Evolutionary conservation across 2,797 vertebrate genomes (phyloP).

Genomic region (Enteromius treurensis): DNA sequence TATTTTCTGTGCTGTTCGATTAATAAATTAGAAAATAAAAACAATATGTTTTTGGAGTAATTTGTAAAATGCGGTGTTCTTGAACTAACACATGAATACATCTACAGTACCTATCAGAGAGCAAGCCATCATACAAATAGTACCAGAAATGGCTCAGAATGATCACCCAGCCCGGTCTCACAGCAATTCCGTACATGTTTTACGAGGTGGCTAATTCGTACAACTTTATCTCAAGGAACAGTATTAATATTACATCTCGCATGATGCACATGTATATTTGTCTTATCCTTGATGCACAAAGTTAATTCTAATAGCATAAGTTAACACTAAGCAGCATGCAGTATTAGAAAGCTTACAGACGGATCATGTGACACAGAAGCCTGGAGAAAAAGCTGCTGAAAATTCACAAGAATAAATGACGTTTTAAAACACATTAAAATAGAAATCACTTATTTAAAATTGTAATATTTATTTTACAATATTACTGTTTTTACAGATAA

Average conservation of each 20-base stretch:
- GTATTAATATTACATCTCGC: background rate
- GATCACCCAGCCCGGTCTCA: too few relatives aligned
- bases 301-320: background rate
- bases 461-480: background rate
- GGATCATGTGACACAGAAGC: background rate
- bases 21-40: background rate
- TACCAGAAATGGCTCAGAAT: too few relatives aligned
- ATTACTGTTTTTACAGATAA: background rate
- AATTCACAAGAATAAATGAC: background rate
- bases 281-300: too few relatives aligned
- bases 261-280: too few relatives aligned
- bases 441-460: background rate
- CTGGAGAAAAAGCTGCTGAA: background rate
- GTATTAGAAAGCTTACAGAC: background rate
- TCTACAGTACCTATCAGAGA: too few relatives aligned
- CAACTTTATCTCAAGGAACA: background rate
- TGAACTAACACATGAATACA: too few relatives aligned
- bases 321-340: background rate
- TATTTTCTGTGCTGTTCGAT: background rate
- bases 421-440: background rate
- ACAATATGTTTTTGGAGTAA: background rate
- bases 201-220: too few relatives aligned
- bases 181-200: too few relatives aligned
- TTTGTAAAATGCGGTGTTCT: background rate
- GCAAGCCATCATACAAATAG: too few relatives aligned